Conservation (phyloP, 2,113 vertebrate species). For the Corythaixoides concolor region DNA sequence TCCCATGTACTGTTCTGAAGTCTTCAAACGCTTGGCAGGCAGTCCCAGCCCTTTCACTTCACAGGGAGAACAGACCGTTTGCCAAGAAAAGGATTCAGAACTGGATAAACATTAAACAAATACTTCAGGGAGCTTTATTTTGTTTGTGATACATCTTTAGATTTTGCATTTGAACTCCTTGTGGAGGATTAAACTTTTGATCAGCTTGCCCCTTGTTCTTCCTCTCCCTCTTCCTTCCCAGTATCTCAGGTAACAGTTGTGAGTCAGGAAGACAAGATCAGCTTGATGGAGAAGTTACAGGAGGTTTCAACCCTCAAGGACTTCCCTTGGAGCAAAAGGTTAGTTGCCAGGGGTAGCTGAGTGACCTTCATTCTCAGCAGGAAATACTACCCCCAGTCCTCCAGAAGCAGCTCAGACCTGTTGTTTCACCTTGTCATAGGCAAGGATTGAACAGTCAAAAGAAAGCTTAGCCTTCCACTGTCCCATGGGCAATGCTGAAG, state of each 20-base stretch:
- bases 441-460: neutral
- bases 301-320: neutral
- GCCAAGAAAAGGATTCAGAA: constrained; percentile 62
- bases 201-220: neutral
- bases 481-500: neutral
- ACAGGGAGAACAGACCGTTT: constrained; percentile 29
- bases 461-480: neutral
- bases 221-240: neutral
- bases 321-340: neutral
- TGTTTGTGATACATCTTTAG: constrained; percentile 43
- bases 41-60: constrained; percentile 31
- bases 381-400: neutral
- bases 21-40: constrained; percentile 57
- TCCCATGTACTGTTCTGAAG: constrained; percentile 8
- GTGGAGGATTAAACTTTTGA: constrained; percentile 24
- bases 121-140: constrained; percentile 51
- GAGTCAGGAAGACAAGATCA: neutral
- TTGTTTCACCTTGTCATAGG: neutral
- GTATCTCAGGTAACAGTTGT: neutral
- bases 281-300: neutral
- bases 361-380: neutral
- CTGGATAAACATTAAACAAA: constrained; percentile 62
- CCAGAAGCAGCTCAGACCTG: neutral
- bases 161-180: constrained; percentile 24
- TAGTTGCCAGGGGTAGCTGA: neutral